Evolutionary conservation across 2,797 vertebrate species (phyloP).

Genomic region (Intellagama lesueurii): DNA sequence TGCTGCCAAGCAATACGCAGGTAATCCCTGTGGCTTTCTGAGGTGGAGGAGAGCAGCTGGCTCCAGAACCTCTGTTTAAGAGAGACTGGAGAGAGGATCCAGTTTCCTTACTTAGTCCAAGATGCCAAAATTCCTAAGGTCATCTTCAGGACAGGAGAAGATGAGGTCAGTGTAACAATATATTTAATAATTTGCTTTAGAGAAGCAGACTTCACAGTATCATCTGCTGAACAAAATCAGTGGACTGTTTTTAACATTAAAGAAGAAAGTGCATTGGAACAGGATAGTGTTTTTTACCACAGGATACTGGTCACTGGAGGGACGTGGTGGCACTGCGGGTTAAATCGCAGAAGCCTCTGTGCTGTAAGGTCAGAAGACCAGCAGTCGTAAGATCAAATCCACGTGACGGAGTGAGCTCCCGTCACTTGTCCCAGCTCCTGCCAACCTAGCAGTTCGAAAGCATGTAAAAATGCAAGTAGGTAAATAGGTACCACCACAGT

Average conservation of each 20-base stretch:
- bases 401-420: no score
- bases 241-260: no score
- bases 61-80: not conserved
- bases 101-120: not conserved
- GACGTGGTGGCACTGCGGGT: no score
- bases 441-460: no score
- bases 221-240: not conserved
- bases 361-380: no score
- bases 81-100: no score
- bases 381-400: no score
- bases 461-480: no score
- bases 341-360: no score
- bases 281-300: not conserved
- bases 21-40: not conserved
- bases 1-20: not conserved
- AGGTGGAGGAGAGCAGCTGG: not conserved
- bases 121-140: not conserved
- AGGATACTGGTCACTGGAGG: no score
- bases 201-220: not conserved
- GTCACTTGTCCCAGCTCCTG: no score
- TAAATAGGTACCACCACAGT: no score
- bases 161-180: not conserved
- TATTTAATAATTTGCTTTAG: not conserved
- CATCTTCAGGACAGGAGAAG: not conserved
- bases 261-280: not conserved